Base-by-base conservation (phyloP, 2,888 invertebrate genomes). In the Platycheirus albimanus region DNA sequence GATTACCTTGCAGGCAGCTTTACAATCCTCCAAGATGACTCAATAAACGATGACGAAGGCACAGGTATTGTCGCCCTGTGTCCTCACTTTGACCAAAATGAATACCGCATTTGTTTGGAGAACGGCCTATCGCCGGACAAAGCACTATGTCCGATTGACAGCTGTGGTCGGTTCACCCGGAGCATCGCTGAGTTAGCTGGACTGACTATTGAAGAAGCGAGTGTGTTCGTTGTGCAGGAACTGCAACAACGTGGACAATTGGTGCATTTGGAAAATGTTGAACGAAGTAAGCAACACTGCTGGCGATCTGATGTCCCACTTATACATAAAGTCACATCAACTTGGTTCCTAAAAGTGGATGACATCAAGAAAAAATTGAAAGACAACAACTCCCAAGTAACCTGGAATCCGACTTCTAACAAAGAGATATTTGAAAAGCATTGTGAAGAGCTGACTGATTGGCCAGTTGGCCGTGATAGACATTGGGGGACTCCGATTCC, bases 401-500 rank as follows among this genome's bases (percentile, higher is more conserved):
- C 98, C 89, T 99, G 99, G 98, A 97, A 99, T 1, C 98, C 98
- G 1, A 96, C 97, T 96, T 97, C 92, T 96, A 98, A 0, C 97
- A 97, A 90, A 98, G 98, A 81, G 98, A 17, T 15, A 24, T 33
- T 36, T 3, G 38, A 47, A 10, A 98, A 90, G 92, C 98, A 77
- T 98, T 99, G 91, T 98, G 96, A n/a, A 98, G 99, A 98, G 90
- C 98, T 94, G 91, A 93, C 97, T 61, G 99, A 99, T 91, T 98
- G 98, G 98, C 97, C 98, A 19, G 94, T 99, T 4, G 98, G 98
- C 86, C 92, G 99, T 58, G 98, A 98, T 90, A 93, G 98, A 36
- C 99, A 97, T 90, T 99, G 98, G 98, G 99, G 99, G 45, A 99
- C 98, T 45, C 99, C 99, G 1, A 98, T 99, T 86, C 99, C 99